Percentiles rank a stretch among this genome's conserved stretches.
Evolutionary conservation across 2,888 invertebrate species (phyloP).

Genomic region (Brachyptera putata): DNA sequence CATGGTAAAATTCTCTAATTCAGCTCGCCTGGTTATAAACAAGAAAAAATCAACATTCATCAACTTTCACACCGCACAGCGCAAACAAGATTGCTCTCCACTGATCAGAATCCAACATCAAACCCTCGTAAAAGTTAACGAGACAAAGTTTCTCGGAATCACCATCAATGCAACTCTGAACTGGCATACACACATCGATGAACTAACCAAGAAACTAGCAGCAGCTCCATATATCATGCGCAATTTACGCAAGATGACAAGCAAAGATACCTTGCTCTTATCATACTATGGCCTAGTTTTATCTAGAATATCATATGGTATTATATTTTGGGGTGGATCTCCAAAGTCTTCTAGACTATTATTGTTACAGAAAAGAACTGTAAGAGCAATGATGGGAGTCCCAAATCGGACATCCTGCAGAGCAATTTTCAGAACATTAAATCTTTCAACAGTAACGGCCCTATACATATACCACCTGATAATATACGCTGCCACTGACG

Average conservation of each 20-base stretch:
- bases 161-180: neutral
- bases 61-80: neutral
- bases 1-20: neutral
- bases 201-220: neutral
- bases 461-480: too few relatives aligned
- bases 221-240: constrained; percentile 1
- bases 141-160: neutral
- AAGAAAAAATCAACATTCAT: neutral
- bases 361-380: neutral
- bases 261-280: neutral
- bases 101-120: neutral
- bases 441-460: too few relatives aligned
- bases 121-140: neutral
- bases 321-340: constrained; percentile 8
- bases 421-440: too few relatives aligned
- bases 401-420: too few relatives aligned
- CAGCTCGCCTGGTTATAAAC: neutral
- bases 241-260: neutral
- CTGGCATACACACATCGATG: neutral
- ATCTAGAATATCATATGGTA: neutral
- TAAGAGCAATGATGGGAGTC: constrained; percentile 3
- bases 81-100: neutral
- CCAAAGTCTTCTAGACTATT: neutral
- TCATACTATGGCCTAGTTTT: neutral
- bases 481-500: too few relatives aligned